Evolutionary conservation across 2,113 vertebrate species (phyloP).

Genomic region (Sebastes fasciatus): DNA sequence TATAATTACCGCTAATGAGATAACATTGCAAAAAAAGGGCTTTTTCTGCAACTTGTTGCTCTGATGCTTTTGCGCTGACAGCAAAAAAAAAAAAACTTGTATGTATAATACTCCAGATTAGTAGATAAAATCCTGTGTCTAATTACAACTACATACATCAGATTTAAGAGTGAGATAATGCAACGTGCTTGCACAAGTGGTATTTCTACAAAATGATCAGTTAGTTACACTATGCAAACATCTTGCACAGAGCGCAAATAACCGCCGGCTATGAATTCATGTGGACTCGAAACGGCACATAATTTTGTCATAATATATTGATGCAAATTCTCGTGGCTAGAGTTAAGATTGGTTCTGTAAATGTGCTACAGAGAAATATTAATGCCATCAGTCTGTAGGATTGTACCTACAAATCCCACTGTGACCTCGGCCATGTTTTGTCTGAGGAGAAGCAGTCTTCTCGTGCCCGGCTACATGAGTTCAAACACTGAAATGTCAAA

Average conservation of each 20-base stretch:
- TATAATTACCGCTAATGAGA: conserved; percentile 84
- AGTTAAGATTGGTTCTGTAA: conserved; percentile 37
- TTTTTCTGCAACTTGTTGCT: conserved; percentile 71
- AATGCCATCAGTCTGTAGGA: conserved; percentile 27
- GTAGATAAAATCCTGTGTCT: conserved; percentile 54
- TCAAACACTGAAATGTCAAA: conserved; percentile 66
- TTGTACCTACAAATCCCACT: conserved; percentile 55
- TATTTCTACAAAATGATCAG: conserved; percentile 63
- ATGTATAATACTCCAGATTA: conserved; percentile 51
- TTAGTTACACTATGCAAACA: conserved; percentile 61
- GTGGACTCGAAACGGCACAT: conserved; percentile 54
- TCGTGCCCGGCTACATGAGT: conserved; percentile 41
- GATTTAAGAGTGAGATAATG: conserved; percentile 60
- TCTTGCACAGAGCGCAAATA: conserved; percentile 63
- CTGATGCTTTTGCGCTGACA: conserved; percentile 58
- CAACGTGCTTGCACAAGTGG: conserved; percentile 41
- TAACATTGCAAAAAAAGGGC: conserved; percentile 66
- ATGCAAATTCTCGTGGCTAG: conserved; percentile 49
- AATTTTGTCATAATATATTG: conserved; percentile 66
- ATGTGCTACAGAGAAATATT: conserved; percentile 53
- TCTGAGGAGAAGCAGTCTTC: conserved; percentile 27
- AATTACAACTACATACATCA: conserved; percentile 62
- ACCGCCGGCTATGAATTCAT: conserved; percentile 62
- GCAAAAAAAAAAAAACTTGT: conserved; percentile 25
- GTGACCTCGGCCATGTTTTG: conserved; percentile 35